These are phyloP conservation scores for Ecliptopera silaceata DNA, from an alignment of 2,888 invertebrate species.

Conservation along the genomic window DNA sequence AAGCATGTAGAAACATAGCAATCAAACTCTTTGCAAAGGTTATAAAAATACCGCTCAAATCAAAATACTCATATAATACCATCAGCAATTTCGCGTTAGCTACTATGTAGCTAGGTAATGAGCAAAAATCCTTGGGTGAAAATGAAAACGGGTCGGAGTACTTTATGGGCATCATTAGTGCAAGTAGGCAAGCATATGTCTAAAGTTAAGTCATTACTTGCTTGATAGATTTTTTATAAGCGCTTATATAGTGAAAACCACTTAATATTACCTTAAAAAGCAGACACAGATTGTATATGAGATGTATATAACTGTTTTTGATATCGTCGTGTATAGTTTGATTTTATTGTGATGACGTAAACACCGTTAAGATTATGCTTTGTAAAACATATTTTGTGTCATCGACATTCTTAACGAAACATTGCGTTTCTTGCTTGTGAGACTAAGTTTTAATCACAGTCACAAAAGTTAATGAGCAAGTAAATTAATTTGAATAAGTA, in stretches of 20 bases:
- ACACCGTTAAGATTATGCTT: not conserved
- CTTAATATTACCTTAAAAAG: constrained; percentile 35
- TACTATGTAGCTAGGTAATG: constrained; percentile 4
- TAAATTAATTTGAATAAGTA: constrained; percentile 5
- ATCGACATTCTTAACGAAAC: not conserved
- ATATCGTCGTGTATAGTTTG: constrained; percentile 49
- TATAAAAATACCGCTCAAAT: not conserved
- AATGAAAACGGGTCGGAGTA: constrained; percentile 22
- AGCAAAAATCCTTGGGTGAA: constrained; percentile 23
- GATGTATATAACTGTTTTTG: constrained; percentile 50
- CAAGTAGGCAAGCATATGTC: constrained; percentile 17
- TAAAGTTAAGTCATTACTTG: constrained; percentile 29
- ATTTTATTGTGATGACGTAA: constrained; percentile 50
- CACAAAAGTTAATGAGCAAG: constrained; percentile 12
- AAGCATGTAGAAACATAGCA: no score
- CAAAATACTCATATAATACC: constrained; percentile 10
- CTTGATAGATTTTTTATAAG: constrained; percentile 27
- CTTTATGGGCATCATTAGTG: constrained; percentile 25
- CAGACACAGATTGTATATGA: constrained; percentile 47
- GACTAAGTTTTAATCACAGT: not conserved
- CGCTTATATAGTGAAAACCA: constrained; percentile 16
- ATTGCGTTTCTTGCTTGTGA: not conserved
- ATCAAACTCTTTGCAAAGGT: no score
- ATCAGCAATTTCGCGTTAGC: constrained; percentile 13
- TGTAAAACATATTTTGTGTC: not conserved